Percentiles rank a stretch among this genome's conserved stretches.
phyloP scores from a whole-genome alignment of 2,888 invertebrate genomes.

The Pristionchus arcanus region DNA sequence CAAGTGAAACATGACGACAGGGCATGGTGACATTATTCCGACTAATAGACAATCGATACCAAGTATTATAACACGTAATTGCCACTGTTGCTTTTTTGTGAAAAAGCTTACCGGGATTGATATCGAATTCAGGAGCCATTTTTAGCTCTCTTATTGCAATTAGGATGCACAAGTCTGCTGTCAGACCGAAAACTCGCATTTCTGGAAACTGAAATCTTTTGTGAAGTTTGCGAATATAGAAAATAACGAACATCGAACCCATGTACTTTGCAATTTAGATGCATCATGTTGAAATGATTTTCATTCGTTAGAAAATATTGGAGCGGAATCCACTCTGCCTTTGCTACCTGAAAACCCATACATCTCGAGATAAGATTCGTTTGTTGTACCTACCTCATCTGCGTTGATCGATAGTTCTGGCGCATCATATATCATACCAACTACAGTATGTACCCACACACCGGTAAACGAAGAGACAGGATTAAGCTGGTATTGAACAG shows the following conservation, averaged over 20 bases:
- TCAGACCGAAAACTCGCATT: neutral
- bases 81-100: too few species aligned
- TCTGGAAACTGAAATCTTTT: neutral
- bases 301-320: neutral
- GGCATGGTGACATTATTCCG: too few species aligned
- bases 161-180: conserved; percentile 30
- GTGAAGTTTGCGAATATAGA: neutral
- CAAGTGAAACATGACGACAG: too few species aligned
- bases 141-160: conserved; percentile 29
- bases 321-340: conserved; percentile 15
- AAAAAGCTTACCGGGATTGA: neutral
- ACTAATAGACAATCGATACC: too few species aligned
- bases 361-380: too few species aligned
- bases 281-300: neutral
- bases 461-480: neutral
- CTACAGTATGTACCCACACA: conserved; percentile 8
- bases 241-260: neutral
- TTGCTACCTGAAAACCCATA: too few species aligned
- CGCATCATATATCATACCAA: neutral
- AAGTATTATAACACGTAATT: too few species aligned
- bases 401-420: neutral
- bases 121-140: conserved; percentile 11
- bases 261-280: neutral
- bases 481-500: neutral
- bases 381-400: neutral